Percentiles rank a stretch among this genome's conserved stretches.
These are phyloP conservation scores for Micronisus gabar DNA, from an alignment of 2,113 vertebrate species.

Conservation along the genomic window DNA sequence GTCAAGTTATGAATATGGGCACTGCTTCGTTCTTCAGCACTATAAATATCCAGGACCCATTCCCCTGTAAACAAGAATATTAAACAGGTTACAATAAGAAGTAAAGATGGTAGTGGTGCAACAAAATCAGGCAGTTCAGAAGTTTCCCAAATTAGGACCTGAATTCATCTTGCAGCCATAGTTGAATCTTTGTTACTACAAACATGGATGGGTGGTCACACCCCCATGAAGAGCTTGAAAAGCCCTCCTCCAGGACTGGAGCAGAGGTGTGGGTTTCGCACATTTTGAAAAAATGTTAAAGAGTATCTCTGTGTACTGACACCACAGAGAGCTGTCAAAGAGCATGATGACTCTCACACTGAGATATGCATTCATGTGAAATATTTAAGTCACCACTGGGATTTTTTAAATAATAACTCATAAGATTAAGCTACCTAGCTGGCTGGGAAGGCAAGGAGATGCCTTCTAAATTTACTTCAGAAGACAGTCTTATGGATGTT, in stretches of 20 bases:
- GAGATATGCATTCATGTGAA: not conserved
- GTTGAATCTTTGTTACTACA: not conserved
- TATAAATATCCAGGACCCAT: not conserved
- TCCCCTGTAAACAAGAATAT: not conserved
- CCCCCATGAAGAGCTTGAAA: not conserved
- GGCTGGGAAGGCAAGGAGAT: not conserved
- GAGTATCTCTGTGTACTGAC: not conserved
- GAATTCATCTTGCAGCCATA: not conserved
- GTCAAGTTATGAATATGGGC: not conserved
- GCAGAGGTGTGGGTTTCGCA: not conserved
- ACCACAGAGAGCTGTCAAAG: not conserved
- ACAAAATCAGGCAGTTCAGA: not conserved
- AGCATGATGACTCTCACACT: not conserved
- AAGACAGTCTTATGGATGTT: not conserved
- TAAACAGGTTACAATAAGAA: not conserved
- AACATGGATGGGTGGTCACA: not conserved
- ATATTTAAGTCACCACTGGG: not conserved
- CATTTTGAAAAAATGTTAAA: not conserved
- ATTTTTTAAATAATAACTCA: not conserved
- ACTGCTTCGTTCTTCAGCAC: not conserved
- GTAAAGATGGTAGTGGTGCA: not conserved
- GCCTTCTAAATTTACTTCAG: not conserved
- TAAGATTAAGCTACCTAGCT: not conserved
- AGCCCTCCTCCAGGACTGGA: not conserved
- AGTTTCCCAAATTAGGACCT: not conserved